These are phyloP conservation scores for Choristoneura rosaceana DNA, from an alignment of 2,888 invertebrate species.

Conservation along the genomic window DNA sequence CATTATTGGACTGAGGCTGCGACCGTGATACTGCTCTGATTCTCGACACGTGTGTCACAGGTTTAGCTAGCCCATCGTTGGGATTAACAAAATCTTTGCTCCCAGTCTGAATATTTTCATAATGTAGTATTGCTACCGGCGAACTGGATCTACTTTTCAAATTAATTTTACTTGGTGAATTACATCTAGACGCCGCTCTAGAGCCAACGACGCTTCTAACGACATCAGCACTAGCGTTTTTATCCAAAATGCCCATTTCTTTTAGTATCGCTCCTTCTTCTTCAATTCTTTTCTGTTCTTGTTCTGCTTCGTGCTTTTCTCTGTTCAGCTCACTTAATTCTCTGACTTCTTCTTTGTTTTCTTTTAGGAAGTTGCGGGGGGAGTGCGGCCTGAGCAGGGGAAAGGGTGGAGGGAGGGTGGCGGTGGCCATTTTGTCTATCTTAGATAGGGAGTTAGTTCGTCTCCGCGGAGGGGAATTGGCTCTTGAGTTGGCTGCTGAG, in stretches of 20 bases:
- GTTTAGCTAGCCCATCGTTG: slow-evolving; percentile 62
- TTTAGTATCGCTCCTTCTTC: slow-evolving; percentile 79
- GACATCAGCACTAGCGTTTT: slow-evolving; percentile 58
- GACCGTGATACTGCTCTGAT: slow-evolving; percentile 71
- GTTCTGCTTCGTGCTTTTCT: slow-evolving; percentile 79
- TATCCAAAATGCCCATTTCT: slow-evolving; percentile 79
- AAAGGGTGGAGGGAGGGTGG: slow-evolving; percentile 65
- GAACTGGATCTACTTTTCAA: slow-evolving; percentile 78
- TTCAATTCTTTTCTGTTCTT: slow-evolving; percentile 70
- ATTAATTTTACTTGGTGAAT: slow-evolving; percentile 72
- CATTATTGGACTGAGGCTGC: slow-evolving; percentile 77
- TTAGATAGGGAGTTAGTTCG: slow-evolving; percentile 74
- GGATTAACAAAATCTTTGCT: slow-evolving; percentile 64
- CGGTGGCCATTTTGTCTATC: slow-evolving; percentile 77
- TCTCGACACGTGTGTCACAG: slow-evolving; percentile 71
- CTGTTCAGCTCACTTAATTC: slow-evolving; percentile 79
- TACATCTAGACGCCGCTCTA: slow-evolving; percentile 70
- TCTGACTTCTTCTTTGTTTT: slow-evolving; percentile 80
- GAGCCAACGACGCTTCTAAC: slow-evolving; percentile 62
- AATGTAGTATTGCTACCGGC: slow-evolving; percentile 70
- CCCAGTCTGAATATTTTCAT: slow-evolving; percentile 60
- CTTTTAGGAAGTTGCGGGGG: slow-evolving; percentile 78
- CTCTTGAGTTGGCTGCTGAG: slow-evolving; percentile 74
- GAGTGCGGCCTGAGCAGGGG: slow-evolving; percentile 68
- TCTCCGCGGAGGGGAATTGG: slow-evolving; percentile 74